Conservation (phyloP, 1,140 invertebrate species). For the Reticulitermes speratus region DNA sequence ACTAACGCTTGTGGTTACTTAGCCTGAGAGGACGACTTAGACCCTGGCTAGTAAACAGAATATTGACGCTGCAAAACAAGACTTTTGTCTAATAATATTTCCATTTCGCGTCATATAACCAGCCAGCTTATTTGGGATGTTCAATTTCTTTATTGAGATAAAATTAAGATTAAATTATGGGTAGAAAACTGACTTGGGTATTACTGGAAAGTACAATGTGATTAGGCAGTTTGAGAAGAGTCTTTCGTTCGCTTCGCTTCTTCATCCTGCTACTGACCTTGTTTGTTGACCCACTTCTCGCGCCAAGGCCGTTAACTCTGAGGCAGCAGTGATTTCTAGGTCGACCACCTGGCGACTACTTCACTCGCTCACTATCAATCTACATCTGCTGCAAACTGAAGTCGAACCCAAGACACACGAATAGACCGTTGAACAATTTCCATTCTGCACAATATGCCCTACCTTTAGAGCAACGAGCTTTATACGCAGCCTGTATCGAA, state of each 20-base stretch:
- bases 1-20: no score
- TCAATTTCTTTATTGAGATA: no score
- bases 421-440: background rate
- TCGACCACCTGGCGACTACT: constrained; percentile 25
- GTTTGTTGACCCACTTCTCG: constrained; percentile 26
- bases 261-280: constrained; percentile 17
- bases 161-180: no score
- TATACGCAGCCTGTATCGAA: no score
- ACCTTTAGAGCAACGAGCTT: no score
- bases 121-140: no score
- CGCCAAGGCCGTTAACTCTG: constrained; percentile 27
- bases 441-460: background rate
- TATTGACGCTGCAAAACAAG: no score
- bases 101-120: no score
- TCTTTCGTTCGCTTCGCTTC: background rate
- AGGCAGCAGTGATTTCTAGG: constrained; percentile 25
- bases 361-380: constrained; percentile 4
- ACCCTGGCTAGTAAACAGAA: no score
- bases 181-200: no score
- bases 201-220: background rate
- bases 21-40: no score
- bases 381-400: background rate
- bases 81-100: no score
- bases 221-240: background rate
- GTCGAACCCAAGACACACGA: background rate